phyloP scores from a whole-genome alignment of 1,140 invertebrate species.

The Plodia interpunctella region DNA sequence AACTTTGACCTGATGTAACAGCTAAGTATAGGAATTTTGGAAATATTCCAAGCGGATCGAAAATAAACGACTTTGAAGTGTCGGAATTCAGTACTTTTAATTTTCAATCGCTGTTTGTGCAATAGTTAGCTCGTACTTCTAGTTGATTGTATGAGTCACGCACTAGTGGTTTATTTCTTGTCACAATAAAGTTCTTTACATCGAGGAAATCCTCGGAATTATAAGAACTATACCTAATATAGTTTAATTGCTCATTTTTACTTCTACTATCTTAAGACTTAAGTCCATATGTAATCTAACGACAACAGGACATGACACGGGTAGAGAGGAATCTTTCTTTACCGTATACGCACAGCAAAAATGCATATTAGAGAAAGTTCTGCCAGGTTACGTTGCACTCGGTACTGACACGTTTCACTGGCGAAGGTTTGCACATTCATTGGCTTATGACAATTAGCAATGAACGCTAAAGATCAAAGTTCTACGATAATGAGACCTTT shows the following conservation, averaged over 20 bases:
- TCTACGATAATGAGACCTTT: too few relatives aligned
- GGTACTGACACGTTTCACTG: not conserved
- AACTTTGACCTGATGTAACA: slow-evolving; percentile 2
- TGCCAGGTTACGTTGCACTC: not conserved
- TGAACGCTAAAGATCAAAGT: not conserved
- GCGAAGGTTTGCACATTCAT: not conserved
- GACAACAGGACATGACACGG: not conserved
- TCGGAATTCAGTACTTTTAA: not conserved
- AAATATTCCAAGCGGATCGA: not conserved
- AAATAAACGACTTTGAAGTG: not conserved
- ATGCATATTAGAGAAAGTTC: slow-evolving; percentile 1
- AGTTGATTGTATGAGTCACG: too few relatives aligned
- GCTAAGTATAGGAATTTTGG: not conserved
- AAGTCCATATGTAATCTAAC: too few relatives aligned
- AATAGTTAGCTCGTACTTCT: not conserved
- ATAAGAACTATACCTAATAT: too few relatives aligned
- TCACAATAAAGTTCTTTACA: too few relatives aligned
- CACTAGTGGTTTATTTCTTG: too few relatives aligned
- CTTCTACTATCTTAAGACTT: too few relatives aligned
- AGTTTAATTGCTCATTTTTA: too few relatives aligned
- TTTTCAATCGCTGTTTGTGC: not conserved
- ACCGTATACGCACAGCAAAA: not conserved
- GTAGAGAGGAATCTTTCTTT: not conserved
- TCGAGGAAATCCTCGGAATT: too few relatives aligned
- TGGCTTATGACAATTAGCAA: not conserved